Percentiles rank a stretch among this genome's conserved stretches.
phyloP scores from a whole-genome alignment of 2,888 invertebrate species.

The Luperina nickerlii region DNA sequence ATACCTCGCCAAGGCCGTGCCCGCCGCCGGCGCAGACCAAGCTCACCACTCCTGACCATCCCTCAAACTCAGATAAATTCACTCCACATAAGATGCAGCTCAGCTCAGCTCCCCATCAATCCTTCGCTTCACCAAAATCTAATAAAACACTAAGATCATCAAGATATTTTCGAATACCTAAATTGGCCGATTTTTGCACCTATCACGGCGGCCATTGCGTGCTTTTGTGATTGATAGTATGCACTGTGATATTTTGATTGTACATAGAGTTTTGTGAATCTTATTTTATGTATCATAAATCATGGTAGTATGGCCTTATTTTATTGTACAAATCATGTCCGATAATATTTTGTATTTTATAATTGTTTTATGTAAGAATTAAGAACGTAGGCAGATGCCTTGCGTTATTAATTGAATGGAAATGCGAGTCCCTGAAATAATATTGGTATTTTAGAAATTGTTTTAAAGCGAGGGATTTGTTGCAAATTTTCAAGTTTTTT shows the following conservation, averaged over 20 bases:
- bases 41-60: conserved; percentile 78
- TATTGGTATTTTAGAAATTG: conserved; percentile 75
- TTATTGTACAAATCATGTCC: conserved; percentile 81
- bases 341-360: conserved; percentile 77
- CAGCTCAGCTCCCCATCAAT: conserved; percentile 36
- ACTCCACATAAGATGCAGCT: conserved; percentile 52
- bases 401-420: conserved; percentile 38
- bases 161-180: conserved; percentile 55
- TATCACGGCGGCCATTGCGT: conserved; percentile 43
- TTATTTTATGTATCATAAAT: conserved; percentile 82
- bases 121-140: conserved; percentile 63
- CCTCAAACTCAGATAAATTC: conserved; percentile 41
- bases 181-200: conserved; percentile 55
- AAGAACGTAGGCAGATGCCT: conserved; percentile 46
- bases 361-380: conserved; percentile 70
- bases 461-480: conserved; percentile 80
- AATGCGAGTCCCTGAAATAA: conserved; percentile 53
- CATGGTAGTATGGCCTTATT: conserved; percentile 77
- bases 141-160: conserved; percentile 35
- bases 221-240: conserved; percentile 58
- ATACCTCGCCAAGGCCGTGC: conserved; percentile 87
- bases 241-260: conserved; percentile 85
- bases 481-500: conserved; percentile 85
- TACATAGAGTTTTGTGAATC: conserved; percentile 83
- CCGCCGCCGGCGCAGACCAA: conserved; percentile 87